phyloP scores from a whole-genome alignment of 2,797 vertebrate genomes.

The Anabas testudineus region DNA sequence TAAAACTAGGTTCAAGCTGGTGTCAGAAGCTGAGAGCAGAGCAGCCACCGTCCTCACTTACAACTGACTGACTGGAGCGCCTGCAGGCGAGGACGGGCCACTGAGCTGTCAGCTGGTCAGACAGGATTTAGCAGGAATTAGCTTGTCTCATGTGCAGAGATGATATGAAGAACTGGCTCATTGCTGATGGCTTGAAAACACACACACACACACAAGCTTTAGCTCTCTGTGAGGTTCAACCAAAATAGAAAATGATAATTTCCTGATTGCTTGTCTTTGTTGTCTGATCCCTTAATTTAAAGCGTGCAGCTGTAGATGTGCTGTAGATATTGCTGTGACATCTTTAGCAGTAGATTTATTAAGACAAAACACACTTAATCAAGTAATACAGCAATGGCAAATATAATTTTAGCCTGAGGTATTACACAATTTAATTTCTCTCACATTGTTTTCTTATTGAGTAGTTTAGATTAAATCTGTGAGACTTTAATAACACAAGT shows the following conservation, averaged over 20 bases:
- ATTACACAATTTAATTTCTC: constrained; percentile 26
- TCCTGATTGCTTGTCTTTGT: constrained; percentile 26
- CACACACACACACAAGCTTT: constrained; percentile 8
- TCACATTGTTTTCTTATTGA: constrained; percentile 41
- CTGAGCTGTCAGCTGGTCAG: constrained; percentile 55
- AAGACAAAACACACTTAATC: constrained; percentile 28
- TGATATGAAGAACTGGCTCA: constrained; percentile 31
- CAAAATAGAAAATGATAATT: constrained; percentile 48
- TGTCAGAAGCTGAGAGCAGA: constrained; percentile 33
- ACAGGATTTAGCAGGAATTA: constrained; percentile 65
- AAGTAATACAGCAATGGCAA: constrained; percentile 15
- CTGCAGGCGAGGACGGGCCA: constrained; percentile 28
- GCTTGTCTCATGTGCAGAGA: constrained; percentile 47
- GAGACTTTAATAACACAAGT: constrained; percentile 36
- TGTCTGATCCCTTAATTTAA: constrained; percentile 55
- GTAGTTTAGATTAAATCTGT: constrained; percentile 54
- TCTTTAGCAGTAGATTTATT: constrained; percentile 34
- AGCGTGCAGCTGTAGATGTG: constrained; percentile 9
- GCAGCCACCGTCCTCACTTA: background rate
- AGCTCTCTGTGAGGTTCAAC: constrained; percentile 26
- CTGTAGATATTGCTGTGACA: background rate
- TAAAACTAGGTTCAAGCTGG: constrained; percentile 66
- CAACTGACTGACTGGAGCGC: constrained; percentile 3
- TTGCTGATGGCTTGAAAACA: constrained; percentile 3
- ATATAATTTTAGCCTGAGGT: constrained; percentile 36